Base-by-base conservation (phyloP, 2,797 vertebrate genomes). In the Labroides dimidiatus region DNA sequence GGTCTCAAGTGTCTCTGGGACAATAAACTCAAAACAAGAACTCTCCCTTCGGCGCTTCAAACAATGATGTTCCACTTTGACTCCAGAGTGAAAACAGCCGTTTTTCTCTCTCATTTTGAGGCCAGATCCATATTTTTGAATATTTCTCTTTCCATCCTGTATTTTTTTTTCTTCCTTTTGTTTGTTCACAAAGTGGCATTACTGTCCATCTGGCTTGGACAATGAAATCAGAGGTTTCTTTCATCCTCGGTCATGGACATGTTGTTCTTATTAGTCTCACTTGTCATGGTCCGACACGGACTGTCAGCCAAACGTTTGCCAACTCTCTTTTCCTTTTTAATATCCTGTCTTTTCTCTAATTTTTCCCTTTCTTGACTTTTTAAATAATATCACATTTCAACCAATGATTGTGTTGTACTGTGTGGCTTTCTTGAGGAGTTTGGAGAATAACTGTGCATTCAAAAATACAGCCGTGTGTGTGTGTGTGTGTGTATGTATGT, bases 181-280 rank as follows among this genome's bases (percentile, higher is more conserved):
- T 83, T 84, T 83, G 66, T 82, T 79, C 78, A 71, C 72, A 82
- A 78, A 78, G 60, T 73, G 71, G 45, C 58, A 77, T 75, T 61
- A 51, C 67, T 69, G 78, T 78, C 80, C 76, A 82, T 89, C 82
- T 85, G 84, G 85, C 78, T 78, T 2, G 27, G 72, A 78, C 76
- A 78, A 60, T 67, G 78, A 89, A 89, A 85, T 77, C 56, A 0
- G 72, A 84, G 66, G 72, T 85, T 82, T 89, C 80, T 90, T 89
- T 91, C 80, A 85, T 88, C 84, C 79, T 55, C 37, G 74, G 79
- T 89, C 85, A 87, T 85, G 84, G 85, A 93, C 94, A 94, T 89
- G 91, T 89, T 87, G 92, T 90, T 94, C 90, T 92, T 91, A 92
- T 93, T 95, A 94, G 88, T 84, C 68, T 89, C 69, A 84, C 54